phyloP scores from a whole-genome alignment of 2,797 vertebrate species.

The Crenichthys baileyi region DNA sequence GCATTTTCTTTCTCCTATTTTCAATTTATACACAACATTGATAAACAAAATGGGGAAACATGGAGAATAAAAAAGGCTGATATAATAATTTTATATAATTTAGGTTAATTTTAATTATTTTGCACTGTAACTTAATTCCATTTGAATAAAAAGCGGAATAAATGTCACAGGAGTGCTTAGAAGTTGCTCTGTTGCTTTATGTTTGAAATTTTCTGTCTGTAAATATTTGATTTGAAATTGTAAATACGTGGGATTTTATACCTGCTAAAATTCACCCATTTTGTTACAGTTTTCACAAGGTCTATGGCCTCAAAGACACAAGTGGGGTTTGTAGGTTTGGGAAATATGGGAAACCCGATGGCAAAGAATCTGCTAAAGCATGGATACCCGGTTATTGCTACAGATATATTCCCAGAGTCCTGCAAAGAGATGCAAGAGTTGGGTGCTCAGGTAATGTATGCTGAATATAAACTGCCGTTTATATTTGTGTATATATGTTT shows the following conservation, averaged over 20 bases:
- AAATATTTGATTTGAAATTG: not conserved
- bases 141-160: not conserved
- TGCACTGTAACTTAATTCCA: too few relatives aligned
- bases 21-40: too few relatives aligned
- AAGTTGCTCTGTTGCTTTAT: not conserved
- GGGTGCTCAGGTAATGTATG: constrained; percentile 90
- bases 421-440: constrained; percentile 95
- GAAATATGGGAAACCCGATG: constrained; percentile 99
- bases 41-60: too few relatives aligned
- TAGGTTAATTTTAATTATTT: too few relatives aligned
- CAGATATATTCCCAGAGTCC: constrained; percentile 96
- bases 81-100: too few relatives aligned
- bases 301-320: constrained; percentile 97
- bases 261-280: not conserved
- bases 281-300: constrained; percentile 86
- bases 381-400: constrained; percentile 93
- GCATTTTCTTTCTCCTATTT: too few relatives aligned
- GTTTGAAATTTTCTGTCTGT: not conserved
- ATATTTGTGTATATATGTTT: not conserved
- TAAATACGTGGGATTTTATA: not conserved
- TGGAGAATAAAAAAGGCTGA: too few relatives aligned
- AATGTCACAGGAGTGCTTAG: not conserved
- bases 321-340: constrained; percentile 95
- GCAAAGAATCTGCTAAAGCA: constrained; percentile 97
- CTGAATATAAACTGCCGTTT: not conserved